A percentile compares a stretch with the other conserved stretches of the same genome.
Evolutionary conservation across 2,113 vertebrate genomes (phyloP).

Genomic region (Barnardius zonarius): DNA sequence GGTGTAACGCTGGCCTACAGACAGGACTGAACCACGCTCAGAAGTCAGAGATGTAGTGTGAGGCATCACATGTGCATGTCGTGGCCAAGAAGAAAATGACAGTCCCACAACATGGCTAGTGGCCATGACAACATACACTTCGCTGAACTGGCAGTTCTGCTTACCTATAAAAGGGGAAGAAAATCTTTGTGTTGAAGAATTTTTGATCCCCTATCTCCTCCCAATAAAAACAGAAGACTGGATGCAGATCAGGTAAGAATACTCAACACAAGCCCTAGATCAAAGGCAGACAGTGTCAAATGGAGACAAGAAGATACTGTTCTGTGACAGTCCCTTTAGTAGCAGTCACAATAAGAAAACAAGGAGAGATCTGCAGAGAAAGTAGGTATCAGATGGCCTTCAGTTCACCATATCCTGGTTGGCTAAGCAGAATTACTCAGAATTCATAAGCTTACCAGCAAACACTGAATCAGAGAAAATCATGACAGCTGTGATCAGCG

Average conservation of each 20-base stretch:
- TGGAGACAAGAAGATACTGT: background rate
- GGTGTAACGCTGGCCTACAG: background rate
- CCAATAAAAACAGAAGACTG: background rate
- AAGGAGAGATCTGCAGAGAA: background rate
- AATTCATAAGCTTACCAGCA: background rate
- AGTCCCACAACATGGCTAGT: background rate
- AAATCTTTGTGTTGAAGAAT: background rate
- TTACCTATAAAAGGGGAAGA: background rate
- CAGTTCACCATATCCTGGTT: accelerated
- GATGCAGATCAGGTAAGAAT: background rate
- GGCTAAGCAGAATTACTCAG: background rate
- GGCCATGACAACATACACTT: accelerated
- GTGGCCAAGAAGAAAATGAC: background rate
- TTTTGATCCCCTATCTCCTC: background rate
- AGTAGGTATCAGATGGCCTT: background rate
- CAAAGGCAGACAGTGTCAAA: background rate
- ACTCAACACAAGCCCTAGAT: background rate
- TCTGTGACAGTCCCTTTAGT: background rate
- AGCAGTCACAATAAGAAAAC: background rate
- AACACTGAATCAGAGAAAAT: background rate
- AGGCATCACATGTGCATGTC: accelerated
- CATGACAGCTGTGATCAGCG: background rate
- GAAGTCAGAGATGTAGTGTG: background rate
- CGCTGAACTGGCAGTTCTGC: background rate
- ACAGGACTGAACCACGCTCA: background rate